Evolutionary conservation across 2,797 vertebrate genomes (phyloP), one percentile per base, ranked within the genome.

Genomic region (Gymnoscopelus braueri): DNA sequence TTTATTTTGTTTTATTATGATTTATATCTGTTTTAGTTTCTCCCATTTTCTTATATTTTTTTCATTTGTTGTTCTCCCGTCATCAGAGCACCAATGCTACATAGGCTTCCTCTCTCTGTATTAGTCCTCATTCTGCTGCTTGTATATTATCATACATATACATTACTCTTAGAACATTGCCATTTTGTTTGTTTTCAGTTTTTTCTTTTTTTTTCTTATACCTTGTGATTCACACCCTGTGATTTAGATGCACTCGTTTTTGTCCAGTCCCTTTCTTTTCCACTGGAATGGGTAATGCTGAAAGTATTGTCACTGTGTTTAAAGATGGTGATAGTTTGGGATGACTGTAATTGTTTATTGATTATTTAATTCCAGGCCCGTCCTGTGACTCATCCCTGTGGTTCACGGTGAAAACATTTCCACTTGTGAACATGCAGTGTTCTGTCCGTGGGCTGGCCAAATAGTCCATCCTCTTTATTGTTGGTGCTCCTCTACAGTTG

Each of bases 81-180:
- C 93, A 94, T 94, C 91, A 93, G 91, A 93, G 92, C 94, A 94
- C 94, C 89, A 93, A 91, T 94, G 91, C 91, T 92, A 89, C 82
- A 88, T 94, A 93, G 92, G 92, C 93, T 94, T 91, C 89, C 94
- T 97, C 94, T 95, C 94, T 97, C 94, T 96, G 95, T 98, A 94
- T 95, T 98, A 98, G 97, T 96, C 93, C 92, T 97, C 96, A 97
- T 98, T 96, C 96, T 97, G 97, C 96, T 98, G 98, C 97, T 97
- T 98, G 97, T 95, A 96, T 96, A 95, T 94, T 94, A 95, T 95
- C 95, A 95, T 95, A 95, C 95, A 94, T 96, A 95, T 84, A 84
- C 91, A 95, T 95, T 91, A 91, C 84, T 91, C 84, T 89, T 93
- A 93, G 88, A 92, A 88, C 89, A 90, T 93, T 91, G 91, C 91